Evolutionary conservation across 30 jellyfish, hydroid and myxozoan genomes (phyloP).

Genomic region (Phacellophora camtschatica): DNA sequence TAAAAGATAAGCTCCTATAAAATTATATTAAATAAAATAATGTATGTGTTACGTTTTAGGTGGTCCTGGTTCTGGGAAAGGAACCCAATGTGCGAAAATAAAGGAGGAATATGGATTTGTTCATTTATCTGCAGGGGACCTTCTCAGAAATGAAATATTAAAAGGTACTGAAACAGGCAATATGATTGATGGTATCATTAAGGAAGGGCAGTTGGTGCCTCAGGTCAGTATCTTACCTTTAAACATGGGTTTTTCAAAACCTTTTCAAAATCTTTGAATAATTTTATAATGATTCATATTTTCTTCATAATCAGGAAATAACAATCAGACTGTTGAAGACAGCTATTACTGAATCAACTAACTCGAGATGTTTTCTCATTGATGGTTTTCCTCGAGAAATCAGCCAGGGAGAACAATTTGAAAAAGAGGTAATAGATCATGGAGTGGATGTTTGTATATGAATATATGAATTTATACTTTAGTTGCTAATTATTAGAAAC

Average conservation of each 20-base stretch:
- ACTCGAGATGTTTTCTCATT: conserved; percentile 72
- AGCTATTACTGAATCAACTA: conserved; percentile 68
- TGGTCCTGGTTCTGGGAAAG: conserved; percentile 99
- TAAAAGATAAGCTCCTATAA: too few relatives aligned
- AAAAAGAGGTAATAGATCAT: conserved; percentile 62
- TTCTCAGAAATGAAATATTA: conserved; percentile 62
- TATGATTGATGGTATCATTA: conserved; percentile 55
- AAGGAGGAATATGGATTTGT: conserved; percentile 62
- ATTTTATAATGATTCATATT: neutral
- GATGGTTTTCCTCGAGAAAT: conserved; percentile 98
- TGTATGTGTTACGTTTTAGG: too few relatives aligned
- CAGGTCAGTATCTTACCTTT: conserved; percentile 42
- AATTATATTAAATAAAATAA: too few relatives aligned
- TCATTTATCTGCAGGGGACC: conserved; percentile 95
- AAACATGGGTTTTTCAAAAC: too few relatives aligned
- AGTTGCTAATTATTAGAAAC: too few relatives aligned
- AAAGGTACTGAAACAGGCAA: conserved; percentile 70
- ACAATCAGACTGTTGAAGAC: conserved; percentile 66
- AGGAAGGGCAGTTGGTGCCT: conserved; percentile 97
- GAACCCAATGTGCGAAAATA: conserved; percentile 94
- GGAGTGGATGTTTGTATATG: too few relatives aligned
- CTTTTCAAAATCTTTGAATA: neutral
- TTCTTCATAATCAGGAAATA: conserved; percentile 53
- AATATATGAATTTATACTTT: too few relatives aligned
- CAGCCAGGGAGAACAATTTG: conserved; percentile 88